Conservation (phyloP, 2,888 invertebrate genomes). For the Drosophila merina region DNA sequence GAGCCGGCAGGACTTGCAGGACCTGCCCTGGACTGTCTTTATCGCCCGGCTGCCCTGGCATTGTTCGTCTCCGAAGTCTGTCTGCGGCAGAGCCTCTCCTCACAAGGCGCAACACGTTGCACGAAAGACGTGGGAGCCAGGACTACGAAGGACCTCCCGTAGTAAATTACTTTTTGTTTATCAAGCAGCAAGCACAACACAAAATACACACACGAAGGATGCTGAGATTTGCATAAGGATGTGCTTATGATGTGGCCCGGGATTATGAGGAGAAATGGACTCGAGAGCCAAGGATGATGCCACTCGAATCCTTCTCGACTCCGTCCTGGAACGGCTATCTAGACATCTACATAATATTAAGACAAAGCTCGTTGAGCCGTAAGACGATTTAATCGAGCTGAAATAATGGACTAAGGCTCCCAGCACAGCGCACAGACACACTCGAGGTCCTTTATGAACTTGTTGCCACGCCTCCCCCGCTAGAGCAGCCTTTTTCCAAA, state of each 20-base stretch:
- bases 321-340: slow-evolving; percentile 47
- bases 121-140: slow-evolving; percentile 55
- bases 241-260: slow-evolving; percentile 72
- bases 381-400: slow-evolving; percentile 79
- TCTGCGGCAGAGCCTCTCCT: slow-evolving; percentile 52
- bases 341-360: slow-evolving; percentile 78
- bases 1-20: slow-evolving; percentile 21
- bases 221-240: slow-evolving; percentile 74
- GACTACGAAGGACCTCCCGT: slow-evolving; percentile 36
- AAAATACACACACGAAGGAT: slow-evolving; percentile 33
- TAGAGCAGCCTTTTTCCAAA: background rate
- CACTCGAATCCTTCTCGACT: background rate
- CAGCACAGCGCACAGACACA: slow-evolving; percentile 27
- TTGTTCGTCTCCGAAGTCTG: slow-evolving; percentile 39
- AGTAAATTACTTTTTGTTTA: slow-evolving; percentile 79
- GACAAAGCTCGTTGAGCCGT: slow-evolving; percentile 78
- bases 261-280: slow-evolving; percentile 71
- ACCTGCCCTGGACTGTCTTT: slow-evolving; percentile 14
- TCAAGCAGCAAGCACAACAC: slow-evolving; percentile 53
- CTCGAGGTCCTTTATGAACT: slow-evolving; percentile 43
- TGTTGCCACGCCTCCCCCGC: slow-evolving; percentile 14
- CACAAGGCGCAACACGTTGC: slow-evolving; percentile 75
- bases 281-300: slow-evolving; percentile 30
- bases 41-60: slow-evolving; percentile 51
- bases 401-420: slow-evolving; percentile 74